Percentiles rank a stretch among this genome's conserved stretches.
These are phyloP conservation scores for Bergia puertoricense DNA, from an alignment of 92 coral and sea anemone species.

Conservation along the genomic window DNA sequence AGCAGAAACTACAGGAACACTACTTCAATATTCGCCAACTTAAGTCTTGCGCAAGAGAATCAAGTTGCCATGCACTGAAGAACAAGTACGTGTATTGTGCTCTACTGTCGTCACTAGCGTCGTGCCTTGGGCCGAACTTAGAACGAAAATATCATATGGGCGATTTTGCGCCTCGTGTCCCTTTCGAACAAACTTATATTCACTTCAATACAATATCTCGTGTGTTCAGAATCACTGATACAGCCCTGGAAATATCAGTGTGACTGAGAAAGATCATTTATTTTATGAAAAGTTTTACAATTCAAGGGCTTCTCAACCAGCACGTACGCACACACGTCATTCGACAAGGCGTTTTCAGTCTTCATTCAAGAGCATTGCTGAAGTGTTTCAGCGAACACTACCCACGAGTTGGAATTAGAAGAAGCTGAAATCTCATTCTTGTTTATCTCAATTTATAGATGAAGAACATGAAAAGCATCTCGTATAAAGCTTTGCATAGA, in stretches of 20 bases:
- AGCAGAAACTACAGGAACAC: background rate
- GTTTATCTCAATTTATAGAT: background rate
- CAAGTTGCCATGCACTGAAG: background rate
- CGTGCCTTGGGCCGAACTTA: background rate
- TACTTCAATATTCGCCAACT: background rate
- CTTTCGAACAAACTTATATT: background rate
- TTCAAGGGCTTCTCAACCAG: background rate
- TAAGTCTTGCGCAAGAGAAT: background rate
- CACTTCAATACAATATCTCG: background rate
- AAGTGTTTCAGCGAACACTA: background rate
- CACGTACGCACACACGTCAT: constrained; percentile 23
- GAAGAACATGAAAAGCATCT: background rate
- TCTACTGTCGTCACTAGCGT: background rate
- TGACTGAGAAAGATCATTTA: background rate
- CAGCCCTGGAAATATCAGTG: background rate
- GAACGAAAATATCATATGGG: background rate
- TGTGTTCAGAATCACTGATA: background rate
- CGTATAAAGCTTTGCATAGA: background rate
- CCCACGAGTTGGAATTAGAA: background rate
- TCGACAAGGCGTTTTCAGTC: constrained; percentile 13
- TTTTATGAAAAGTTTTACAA: background rate
- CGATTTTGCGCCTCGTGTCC: background rate
- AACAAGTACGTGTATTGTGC: background rate
- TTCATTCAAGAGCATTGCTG: background rate
- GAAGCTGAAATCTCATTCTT: background rate